Percentiles rank a stretch among this genome's conserved stretches.
These are phyloP conservation scores for Neolamprologus hecqui DNA, from an alignment of 2,113 vertebrate species.

Conservation along the genomic window DNA sequence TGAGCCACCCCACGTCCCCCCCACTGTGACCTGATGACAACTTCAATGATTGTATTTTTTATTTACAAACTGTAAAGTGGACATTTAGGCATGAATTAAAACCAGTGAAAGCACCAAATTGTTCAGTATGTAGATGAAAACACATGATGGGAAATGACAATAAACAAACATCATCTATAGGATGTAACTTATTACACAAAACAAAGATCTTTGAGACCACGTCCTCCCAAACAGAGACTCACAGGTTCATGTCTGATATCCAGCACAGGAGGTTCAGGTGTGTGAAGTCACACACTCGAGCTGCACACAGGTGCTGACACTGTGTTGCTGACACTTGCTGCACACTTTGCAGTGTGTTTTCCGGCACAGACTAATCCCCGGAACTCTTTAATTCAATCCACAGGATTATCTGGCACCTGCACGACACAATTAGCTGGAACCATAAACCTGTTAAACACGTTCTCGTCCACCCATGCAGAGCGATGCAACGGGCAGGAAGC, in stretches of 20 bases:
- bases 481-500: neutral
- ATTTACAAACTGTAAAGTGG: neutral
- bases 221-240: neutral
- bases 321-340: neutral
- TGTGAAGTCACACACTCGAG: neutral
- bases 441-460: slow-evolving; percentile 15
- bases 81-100: neutral
- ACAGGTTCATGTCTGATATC: neutral
- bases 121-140: neutral
- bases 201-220: neutral
- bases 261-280: neutral
- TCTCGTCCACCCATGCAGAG: neutral
- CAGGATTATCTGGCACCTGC: slow-evolving; percentile 34
- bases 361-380: slow-evolving; percentile 58
- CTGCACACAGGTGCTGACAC: neutral
- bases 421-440: neutral
- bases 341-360: neutral
- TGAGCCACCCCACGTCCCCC: no score
- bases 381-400: slow-evolving; percentile 57
- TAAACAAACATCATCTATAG: neutral
- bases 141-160: neutral
- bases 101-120: neutral
- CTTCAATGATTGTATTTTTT: neutral
- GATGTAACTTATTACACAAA: neutral
- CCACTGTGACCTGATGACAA: neutral